Evolutionary conservation across 1,140 invertebrate genomes (phyloP), one percentile per base, ranked within the genome.

Genomic region (Uloborus diversus): DNA sequence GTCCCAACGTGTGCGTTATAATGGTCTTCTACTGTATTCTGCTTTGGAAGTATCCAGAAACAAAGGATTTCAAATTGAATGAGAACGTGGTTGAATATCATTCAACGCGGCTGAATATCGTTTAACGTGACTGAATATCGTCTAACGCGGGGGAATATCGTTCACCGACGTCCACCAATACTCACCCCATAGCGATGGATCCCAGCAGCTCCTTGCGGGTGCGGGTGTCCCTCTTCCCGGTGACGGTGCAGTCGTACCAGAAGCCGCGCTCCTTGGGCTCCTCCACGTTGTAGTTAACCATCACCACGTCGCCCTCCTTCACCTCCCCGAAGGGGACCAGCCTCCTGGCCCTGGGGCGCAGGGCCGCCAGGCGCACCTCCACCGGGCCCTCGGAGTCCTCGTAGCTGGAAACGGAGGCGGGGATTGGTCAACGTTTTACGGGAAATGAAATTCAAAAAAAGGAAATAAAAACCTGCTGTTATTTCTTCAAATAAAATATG

Each of bases 281-380:
- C 82, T 94, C 93, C 49, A 91, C 88, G 85, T 94, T 94, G 83
- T 93, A 91, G 87, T 94, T 95, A 0, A 92, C 88, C 89, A 95
- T 91, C 4, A 94, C 89, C 78, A 83, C 89, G 70, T 92, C 88
- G 13, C 90, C 92, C 25, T 87, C 82, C 83, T 90, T 86, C 14
- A 94, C 83, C 62, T 92, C 86, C 4, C 88, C 83, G 61, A 91
- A 85, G 49, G 88, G 83, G 47, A 93, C 85, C 42, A 87, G 84
- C 42, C 85, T 87, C 80, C 89, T 86, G 2, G 92, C 90, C 82
- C 92, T 87, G 2, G 94, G 94, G 81, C 93, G 88, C 80, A 95
- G 89, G 81, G 14, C 28, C n/a, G 30, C 23, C 4, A 78, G 42
- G n/a, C 4, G 53, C 30, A 87, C 49, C 62, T 90, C 89, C 59